These are phyloP conservation scores for Ditylenchus weischeri DNA, from an alignment of 2,888 invertebrate species.

Conservation along the genomic window DNA sequence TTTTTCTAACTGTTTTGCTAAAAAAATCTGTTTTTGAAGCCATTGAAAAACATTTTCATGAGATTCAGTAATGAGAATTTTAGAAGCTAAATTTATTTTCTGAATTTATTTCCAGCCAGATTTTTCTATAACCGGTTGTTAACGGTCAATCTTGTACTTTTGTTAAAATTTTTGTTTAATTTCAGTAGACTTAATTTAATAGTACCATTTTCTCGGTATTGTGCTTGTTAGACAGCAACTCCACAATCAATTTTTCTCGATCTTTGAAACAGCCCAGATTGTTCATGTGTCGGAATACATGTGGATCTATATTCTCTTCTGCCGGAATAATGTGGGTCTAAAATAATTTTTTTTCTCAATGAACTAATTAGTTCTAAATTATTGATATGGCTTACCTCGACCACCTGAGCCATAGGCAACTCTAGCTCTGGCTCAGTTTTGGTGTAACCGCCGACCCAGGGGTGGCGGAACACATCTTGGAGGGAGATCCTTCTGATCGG, in stretches of 20 bases:
- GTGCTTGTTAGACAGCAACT: conserved; percentile 73
- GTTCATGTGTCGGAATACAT: conserved; percentile 93
- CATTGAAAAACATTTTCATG: too few species aligned
- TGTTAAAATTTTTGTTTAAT: too few species aligned
- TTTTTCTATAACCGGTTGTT: too few species aligned
- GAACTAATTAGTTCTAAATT: conserved; percentile 4
- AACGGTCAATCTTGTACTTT: too few species aligned
- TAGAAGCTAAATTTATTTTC: too few species aligned
- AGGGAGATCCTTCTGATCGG: conserved; percentile 95
- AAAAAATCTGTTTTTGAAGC: too few species aligned
- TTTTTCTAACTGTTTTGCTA: too few species aligned
- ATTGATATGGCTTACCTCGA: conserved; percentile 67
- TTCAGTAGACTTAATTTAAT: too few species aligned
- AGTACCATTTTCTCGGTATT: conserved; percentile 96
- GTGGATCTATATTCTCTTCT: conserved; percentile 91
- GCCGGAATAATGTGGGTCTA: conserved; percentile 89
- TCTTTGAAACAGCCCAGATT: conserved; percentile 98
- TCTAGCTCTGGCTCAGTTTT: conserved; percentile 90
- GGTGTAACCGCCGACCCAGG: conserved; percentile 67
- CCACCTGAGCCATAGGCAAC: conserved; percentile 97
- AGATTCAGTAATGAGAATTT: too few species aligned
- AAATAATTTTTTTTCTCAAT: conserved; percentile 27
- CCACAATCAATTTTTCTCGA: conserved; percentile 86
- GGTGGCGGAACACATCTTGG: conserved; percentile 90
- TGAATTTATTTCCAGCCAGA: too few species aligned